Percentiles rank a stretch among this genome's conserved stretches.
Evolutionary conservation across 2,113 vertebrate genomes (phyloP).

Genomic region (Anhinga anhinga): DNA sequence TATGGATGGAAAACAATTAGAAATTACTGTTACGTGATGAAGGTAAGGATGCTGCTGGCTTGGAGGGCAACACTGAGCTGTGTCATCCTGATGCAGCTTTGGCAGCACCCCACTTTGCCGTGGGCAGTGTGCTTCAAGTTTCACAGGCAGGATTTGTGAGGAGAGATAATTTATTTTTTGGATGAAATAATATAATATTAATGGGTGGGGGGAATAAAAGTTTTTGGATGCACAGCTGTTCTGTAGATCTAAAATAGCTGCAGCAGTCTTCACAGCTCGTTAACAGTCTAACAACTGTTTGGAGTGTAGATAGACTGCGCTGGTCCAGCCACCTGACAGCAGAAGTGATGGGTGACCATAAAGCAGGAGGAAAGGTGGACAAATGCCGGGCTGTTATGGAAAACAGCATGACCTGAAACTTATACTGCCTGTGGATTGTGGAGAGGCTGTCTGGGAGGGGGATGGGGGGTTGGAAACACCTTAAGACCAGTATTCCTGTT

Average conservation of each 20-base stretch:
- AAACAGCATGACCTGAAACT: background rate
- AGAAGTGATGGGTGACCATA: background rate
- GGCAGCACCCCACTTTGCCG: background rate
- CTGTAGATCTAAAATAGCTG: conserved; percentile 10
- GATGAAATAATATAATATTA: background rate
- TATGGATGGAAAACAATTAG: background rate
- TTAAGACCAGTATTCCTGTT: background rate
- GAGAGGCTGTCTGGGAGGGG: background rate
- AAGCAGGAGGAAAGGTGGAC: background rate
- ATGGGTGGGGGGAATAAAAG: background rate
- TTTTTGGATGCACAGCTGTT: background rate
- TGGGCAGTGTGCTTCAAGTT: background rate
- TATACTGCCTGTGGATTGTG: background rate
- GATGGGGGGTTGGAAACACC: background rate
- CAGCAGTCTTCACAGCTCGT: conserved; percentile 4
- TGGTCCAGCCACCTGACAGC: background rate
- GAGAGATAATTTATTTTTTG: background rate
- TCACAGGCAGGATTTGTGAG: background rate
- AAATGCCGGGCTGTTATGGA: background rate
- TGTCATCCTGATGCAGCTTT: background rate
- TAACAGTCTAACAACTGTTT: conserved; percentile 1
- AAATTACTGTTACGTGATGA: background rate
- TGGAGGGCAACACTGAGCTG: background rate
- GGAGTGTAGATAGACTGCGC: background rate
- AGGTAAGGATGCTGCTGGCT: background rate